phyloP scores from a whole-genome alignment of 2,113 vertebrate species.

The Phodopus roborovskii region DNA sequence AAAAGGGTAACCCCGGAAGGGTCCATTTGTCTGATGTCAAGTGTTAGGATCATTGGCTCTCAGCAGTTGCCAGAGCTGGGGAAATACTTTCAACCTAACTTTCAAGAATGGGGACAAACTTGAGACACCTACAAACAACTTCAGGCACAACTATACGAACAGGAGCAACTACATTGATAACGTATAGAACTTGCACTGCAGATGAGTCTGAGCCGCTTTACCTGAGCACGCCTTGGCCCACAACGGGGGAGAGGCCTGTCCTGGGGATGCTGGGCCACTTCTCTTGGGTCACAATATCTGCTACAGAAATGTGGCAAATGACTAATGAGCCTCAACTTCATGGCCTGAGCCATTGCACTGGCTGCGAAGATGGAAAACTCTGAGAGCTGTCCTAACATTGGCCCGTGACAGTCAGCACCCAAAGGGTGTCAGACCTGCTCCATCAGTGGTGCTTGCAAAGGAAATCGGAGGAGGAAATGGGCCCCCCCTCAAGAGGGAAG shows the following conservation, averaged over 20 bases:
- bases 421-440: background rate
- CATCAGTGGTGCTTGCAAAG: background rate
- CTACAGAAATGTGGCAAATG: background rate
- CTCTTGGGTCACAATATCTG: background rate
- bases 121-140: no score
- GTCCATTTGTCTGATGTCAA: background rate
- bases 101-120: background rate
- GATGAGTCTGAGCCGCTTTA: background rate
- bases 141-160: background rate
- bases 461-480: background rate
- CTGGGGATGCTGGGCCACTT: background rate
- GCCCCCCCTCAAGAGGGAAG: rapidly evolving
- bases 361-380: background rate
- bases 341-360: background rate
- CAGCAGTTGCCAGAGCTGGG: background rate
- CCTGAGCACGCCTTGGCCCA: background rate
- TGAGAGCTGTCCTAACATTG: background rate
- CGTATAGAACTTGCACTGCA: background rate
- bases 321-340: background rate
- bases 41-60: background rate
- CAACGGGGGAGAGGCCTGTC: background rate
- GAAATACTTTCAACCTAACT: background rate
- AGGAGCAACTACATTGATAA: background rate
- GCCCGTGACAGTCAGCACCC: background rate
- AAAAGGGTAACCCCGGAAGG: background rate